A percentile compares a stretch with the other conserved stretches of the same genome.
phyloP scores from a whole-genome alignment of 2,888 invertebrate genomes.

The Synanthedon formicaeformis region DNA sequence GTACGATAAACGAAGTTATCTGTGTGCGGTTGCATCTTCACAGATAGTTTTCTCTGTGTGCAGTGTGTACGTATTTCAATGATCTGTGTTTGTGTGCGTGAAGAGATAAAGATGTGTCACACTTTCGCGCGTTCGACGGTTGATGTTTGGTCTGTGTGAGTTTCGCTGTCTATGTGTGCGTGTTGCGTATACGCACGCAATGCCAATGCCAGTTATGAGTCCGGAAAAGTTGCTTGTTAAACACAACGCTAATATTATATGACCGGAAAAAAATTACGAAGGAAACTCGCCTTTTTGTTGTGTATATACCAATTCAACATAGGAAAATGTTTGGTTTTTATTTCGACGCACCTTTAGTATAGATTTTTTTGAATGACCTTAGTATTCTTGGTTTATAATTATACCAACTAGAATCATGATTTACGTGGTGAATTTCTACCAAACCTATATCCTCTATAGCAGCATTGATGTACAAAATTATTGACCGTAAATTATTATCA shows the following conservation, averaged over 20 bases:
- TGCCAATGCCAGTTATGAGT: constrained; percentile 63
- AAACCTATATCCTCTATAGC: no score
- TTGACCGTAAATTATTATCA: no score
- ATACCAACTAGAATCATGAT: no score
- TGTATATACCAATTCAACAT: background rate
- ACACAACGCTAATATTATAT: constrained; percentile 55
- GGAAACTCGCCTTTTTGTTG: background rate
- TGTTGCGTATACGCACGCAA: constrained; percentile 66
- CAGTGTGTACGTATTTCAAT: constrained; percentile 3
- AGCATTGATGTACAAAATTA: no score
- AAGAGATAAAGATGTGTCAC: background rate
- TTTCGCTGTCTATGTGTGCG: constrained; percentile 26
- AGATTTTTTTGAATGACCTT: no score
- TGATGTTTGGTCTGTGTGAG: constrained; percentile 10
- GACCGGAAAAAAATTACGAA: constrained; percentile 33
- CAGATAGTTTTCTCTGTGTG: constrained; percentile 5
- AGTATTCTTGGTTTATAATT: no score
- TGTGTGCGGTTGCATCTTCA: constrained; percentile 4
- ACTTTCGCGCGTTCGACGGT: background rate
- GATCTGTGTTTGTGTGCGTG: constrained; percentile 3
- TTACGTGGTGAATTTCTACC: no score
- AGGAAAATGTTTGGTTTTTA: background rate
- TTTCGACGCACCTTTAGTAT: no score
- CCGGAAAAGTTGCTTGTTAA: constrained; percentile 47
- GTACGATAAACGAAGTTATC: constrained; percentile 9